phyloP scores from a whole-genome alignment of 30 jellyfish, hydroid and myxozoan species.

The Mastigias papua region DNA sequence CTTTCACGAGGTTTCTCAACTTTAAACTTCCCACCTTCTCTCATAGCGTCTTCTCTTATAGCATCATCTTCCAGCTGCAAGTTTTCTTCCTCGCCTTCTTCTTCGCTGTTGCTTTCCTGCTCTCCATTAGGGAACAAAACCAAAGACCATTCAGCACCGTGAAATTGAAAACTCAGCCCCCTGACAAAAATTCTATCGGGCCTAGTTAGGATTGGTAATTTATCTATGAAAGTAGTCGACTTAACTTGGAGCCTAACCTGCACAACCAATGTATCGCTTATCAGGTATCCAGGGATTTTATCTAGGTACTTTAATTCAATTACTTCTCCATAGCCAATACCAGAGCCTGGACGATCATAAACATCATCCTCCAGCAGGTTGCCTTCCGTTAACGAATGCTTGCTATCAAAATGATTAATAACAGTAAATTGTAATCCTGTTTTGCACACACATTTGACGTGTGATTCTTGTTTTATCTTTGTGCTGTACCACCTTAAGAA shows the following conservation, averaged over 20 bases:
- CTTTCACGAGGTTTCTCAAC: background rate
- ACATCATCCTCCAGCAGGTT: conserved; percentile 73
- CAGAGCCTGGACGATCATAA: conserved; percentile 81
- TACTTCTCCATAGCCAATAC: conserved; percentile 92
- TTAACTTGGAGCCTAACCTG: conserved; percentile 65
- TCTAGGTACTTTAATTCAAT: conserved; percentile 44
- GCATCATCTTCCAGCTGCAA: background rate
- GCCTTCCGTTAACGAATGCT: conserved; percentile 74
- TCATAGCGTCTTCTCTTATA: background rate
- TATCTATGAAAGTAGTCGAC: conserved; percentile 71
- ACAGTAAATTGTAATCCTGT: conserved; percentile 71
- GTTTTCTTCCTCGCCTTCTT: background rate
- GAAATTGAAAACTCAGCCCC: conserved; percentile 49
- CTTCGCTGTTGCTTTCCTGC: conserved; percentile 32
- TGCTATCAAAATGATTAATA: conserved; percentile 67
- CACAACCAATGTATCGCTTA: conserved; percentile 66
- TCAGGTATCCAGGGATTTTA: conserved; percentile 79
- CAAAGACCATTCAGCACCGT: conserved; percentile 80
- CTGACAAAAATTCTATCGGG: conserved; percentile 59
- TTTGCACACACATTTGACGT: conserved; percentile 67
- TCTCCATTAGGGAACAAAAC: conserved; percentile 67
- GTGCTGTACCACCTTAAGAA: conserved; percentile 94
- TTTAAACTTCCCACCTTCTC: background rate
- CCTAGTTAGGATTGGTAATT: conserved; percentile 32
- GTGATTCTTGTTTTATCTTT: conserved; percentile 26